Base-by-base conservation (phyloP, 2,113 vertebrate genomes). In the Engraulis encrasicolus region DNA sequence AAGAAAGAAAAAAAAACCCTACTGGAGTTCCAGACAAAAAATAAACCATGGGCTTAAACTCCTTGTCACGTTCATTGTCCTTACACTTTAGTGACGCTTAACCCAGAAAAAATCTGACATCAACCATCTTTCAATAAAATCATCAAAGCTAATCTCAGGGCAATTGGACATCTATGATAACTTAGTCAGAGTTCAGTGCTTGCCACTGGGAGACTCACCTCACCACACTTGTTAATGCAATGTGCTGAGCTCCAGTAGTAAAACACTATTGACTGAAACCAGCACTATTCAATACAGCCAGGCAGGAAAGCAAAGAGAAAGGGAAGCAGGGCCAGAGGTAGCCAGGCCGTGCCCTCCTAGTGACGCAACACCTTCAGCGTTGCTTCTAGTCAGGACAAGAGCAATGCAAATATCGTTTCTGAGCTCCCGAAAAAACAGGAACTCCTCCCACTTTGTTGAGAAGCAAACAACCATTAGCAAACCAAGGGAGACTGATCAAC, bases 11-110 rank as follows among this genome's bases (percentile, higher is more conserved):
- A 66, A 66, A 27, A 66, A 66, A 27, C 19, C 6, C 66, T 81
- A 23, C 77, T 80, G 80, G 19, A 78, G 82, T 85, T 82, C 27
- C 45, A 78, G 48, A 31, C 27, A 34, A 71, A 71, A 18, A 58
- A 18, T n/a, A 6, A 9, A 23, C 23, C 23, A 71, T 27, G 12
- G 27, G 27, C 31, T 74, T 34, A 12, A 0, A 31, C 31, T 23
- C 11, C 66, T 14, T 34, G 23, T 4, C 12, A 36, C 58, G 31
- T 66, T 66, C 58, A 66, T 15, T 15, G 15, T 31, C 58, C 20
- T 11, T 34, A 23, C 0, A 14, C 27, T 36, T 34, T 34, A 12
- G 23, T 31, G 11, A 1, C 34, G 40, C 40, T 34, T 74, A 74
- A 74, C 23, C 23, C 23, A 71, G 27, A 71, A 54, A 66, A 71